Percentiles rank a stretch among this genome's conserved stretches.
phyloP scores from a whole-genome alignment of 1,140 invertebrate genomes.

The Diuraphis noxia region DNA sequence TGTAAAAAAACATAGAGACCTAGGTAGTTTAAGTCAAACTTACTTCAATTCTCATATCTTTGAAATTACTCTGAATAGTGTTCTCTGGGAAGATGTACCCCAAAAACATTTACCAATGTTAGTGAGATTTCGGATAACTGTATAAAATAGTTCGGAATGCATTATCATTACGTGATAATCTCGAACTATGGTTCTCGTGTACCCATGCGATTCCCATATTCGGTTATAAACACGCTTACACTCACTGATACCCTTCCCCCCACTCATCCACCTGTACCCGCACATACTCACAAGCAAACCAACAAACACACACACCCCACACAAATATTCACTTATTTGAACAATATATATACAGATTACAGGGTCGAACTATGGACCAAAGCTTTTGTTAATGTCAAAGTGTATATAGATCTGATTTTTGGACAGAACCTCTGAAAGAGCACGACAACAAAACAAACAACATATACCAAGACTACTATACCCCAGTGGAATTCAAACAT shows the following conservation, averaged over 20 bases:
- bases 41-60: background rate
- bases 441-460: slow-evolving; percentile 7
- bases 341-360: background rate
- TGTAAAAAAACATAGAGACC: background rate
- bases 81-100: background rate
- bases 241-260: background rate
- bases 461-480: background rate
- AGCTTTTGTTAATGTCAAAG: background rate
- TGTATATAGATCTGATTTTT: slow-evolving; percentile 8
- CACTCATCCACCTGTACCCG: background rate
- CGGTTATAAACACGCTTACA: background rate
- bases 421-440: background rate
- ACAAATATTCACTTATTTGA: background rate
- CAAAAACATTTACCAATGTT: background rate
- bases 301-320: too few species aligned
- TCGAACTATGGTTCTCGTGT: background rate
- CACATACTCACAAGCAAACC: too few species aligned
- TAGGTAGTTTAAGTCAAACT: background rate
- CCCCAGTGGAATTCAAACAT: background rate
- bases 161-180: background rate
- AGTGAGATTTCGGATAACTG: background rate
- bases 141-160: background rate
- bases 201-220: background rate
- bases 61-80: background rate
- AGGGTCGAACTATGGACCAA: background rate